These are phyloP conservation scores for Rhinolophus sinicus DNA, from an alignment of 2,113 vertebrate species.

Conservation along the genomic window DNA sequence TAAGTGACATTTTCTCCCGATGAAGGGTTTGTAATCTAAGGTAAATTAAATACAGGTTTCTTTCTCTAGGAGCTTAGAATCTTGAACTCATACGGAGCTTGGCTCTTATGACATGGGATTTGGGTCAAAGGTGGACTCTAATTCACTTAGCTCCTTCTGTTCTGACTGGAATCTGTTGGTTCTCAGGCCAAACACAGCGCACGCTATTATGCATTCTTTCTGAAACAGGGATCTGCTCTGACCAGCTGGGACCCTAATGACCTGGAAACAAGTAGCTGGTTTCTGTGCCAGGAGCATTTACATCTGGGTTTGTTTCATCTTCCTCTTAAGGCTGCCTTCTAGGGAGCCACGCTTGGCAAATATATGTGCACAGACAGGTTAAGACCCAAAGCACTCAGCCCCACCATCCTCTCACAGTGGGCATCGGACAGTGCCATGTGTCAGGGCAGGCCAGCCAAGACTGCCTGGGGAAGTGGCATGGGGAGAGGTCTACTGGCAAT, in stretches of 20 bases:
- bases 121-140: not conserved
- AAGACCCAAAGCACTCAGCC: not conserved
- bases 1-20: not conserved
- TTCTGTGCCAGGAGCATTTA: not conserved
- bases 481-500: fast-evolving
- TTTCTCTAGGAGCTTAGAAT: not conserved
- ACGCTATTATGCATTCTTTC: not conserved
- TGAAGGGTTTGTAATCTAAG: not conserved
- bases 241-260: not conserved
- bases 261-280: not conserved
- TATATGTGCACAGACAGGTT: fast-evolving
- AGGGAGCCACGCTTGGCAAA: not conserved
- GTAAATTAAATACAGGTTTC: not conserved
- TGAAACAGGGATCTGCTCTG: not conserved
- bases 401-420: not conserved
- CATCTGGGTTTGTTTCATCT: not conserved
- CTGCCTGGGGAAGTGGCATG: not conserved
- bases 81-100: not conserved
- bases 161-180: not conserved
- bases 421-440: not conserved
- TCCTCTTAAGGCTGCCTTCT: not conserved
- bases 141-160: not conserved
- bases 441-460: not conserved
- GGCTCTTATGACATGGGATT: not conserved
- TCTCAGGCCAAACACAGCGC: not conserved